Conservation (phyloP, 2,113 vertebrate genomes). For the Rhipidura dahli region DNA sequence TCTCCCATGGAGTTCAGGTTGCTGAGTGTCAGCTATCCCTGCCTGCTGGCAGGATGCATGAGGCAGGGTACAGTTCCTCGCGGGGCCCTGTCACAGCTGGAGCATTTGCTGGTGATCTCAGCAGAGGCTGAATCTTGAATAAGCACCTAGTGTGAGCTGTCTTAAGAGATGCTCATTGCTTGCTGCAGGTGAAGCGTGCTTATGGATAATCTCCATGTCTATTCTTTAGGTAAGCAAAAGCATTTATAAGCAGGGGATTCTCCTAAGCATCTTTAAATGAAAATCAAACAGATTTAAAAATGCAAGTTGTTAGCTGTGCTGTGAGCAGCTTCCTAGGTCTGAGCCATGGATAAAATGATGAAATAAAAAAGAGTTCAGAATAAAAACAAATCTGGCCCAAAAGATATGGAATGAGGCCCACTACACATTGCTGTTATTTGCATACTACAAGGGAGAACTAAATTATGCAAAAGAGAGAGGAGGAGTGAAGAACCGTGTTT, state of each 20-base stretch:
- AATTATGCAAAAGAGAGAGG: slow-evolving; percentile 1
- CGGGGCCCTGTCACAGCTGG: not conserved
- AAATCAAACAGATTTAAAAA: not conserved
- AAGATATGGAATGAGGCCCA: not conserved
- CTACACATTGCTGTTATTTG: slow-evolving; percentile 7
- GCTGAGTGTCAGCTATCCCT: not conserved
- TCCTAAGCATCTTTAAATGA: not conserved
- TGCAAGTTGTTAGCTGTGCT: not conserved
- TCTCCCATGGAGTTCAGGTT: not conserved
- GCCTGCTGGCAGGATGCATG: not conserved
- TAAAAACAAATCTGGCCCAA: not conserved
- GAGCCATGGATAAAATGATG: not conserved
- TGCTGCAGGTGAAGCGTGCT: not conserved
- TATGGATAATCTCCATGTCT: not conserved
- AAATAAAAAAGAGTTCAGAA: not conserved
- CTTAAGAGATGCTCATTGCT: not conserved
- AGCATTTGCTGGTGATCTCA: not conserved
- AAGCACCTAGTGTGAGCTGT: not conserved
- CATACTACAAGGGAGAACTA: slow-evolving; percentile 16
- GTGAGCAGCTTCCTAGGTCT: not conserved
- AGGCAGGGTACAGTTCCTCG: not conserved
- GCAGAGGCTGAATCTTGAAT: not conserved
- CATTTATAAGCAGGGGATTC: not conserved
- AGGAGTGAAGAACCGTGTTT: not conserved
- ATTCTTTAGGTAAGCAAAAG: not conserved